These are phyloP conservation scores for Urechis unicinctus DNA, from an alignment of 2,888 invertebrate species.

Conservation along the genomic window DNA sequence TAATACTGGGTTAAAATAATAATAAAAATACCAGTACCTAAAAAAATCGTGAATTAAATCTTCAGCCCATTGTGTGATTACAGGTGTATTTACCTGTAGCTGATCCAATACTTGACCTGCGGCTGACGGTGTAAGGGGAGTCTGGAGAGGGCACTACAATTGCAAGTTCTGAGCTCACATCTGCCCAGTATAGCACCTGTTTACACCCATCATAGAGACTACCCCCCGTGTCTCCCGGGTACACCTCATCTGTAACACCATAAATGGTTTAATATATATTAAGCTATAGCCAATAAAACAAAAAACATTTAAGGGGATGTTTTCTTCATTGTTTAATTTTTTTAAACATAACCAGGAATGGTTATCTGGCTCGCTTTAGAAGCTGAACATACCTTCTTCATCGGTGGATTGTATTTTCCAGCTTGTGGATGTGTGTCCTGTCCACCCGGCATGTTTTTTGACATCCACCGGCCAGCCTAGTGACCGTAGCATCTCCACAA, in stretches of 20 bases:
- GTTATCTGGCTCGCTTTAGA: too few species aligned
- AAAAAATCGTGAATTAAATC: too few species aligned
- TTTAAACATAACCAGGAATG: too few species aligned
- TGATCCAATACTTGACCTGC: background rate
- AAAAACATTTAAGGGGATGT: too few species aligned
- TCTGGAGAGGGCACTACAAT: slow-evolving; percentile 73
- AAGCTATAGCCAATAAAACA: background rate
- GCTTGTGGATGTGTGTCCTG: slow-evolving; percentile 80
- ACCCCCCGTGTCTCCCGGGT: slow-evolving; percentile 58
- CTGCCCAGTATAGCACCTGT: slow-evolving; percentile 89
- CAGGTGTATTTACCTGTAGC: background rate
- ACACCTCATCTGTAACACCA: slow-evolving; percentile 11
- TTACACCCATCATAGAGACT: slow-evolving; percentile 75
- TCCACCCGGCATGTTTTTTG: slow-evolving; percentile 85
- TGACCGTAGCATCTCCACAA: slow-evolving; percentile 60
- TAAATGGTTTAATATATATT: background rate
- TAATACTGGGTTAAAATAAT: too few species aligned
- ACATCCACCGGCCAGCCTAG: slow-evolving; percentile 85
- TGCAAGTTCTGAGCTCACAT: slow-evolving; percentile 87
- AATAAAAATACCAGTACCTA: too few species aligned
- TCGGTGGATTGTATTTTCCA: slow-evolving; percentile 59
- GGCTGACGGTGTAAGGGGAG: background rate
- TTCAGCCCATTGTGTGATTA: too few species aligned
- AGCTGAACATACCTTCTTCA: slow-evolving; percentile 25
- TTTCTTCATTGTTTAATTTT: too few species aligned